phyloP scores from a whole-genome alignment of 2,888 invertebrate genomes.

The Mesoligia furuncula region DNA sequence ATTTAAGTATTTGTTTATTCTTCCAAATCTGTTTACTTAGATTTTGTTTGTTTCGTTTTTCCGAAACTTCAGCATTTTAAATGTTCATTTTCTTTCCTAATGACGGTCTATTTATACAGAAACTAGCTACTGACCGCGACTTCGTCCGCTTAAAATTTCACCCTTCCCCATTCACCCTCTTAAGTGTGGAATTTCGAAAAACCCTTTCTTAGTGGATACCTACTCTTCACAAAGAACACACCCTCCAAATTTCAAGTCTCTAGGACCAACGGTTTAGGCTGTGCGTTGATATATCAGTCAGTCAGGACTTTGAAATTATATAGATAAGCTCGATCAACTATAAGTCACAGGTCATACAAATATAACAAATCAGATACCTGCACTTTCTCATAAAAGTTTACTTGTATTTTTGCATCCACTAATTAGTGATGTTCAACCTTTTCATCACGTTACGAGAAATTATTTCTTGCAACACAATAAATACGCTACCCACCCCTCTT shows the following conservation, averaged over 20 bases:
- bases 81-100: neutral
- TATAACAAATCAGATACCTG: neutral
- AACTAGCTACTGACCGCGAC: too few relatives aligned
- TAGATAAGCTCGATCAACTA: too few relatives aligned
- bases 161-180: too few relatives aligned
- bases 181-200: too few relatives aligned
- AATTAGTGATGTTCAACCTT: slow-evolving; percentile 9
- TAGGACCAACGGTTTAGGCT: too few relatives aligned
- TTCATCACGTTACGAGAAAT: neutral
- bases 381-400: neutral
- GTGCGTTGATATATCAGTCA: too few relatives aligned
- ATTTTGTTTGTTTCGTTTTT: neutral
- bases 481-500: neutral
- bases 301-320: too few relatives aligned
- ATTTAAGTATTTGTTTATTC: slow-evolving; percentile 13
- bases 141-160: too few relatives aligned
- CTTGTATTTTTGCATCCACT: neutral
- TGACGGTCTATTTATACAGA: neutral
- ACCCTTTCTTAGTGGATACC: too few relatives aligned
- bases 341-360: too few relatives aligned
- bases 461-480: slow-evolving; percentile 1
- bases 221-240: too few relatives aligned
- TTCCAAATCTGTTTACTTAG: slow-evolving; percentile 5
- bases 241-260: too few relatives aligned
- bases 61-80: neutral